These are phyloP conservation scores for Limulus polyphemus DNA, from an alignment of 2,888 invertebrate species.

Conservation along the genomic window DNA sequence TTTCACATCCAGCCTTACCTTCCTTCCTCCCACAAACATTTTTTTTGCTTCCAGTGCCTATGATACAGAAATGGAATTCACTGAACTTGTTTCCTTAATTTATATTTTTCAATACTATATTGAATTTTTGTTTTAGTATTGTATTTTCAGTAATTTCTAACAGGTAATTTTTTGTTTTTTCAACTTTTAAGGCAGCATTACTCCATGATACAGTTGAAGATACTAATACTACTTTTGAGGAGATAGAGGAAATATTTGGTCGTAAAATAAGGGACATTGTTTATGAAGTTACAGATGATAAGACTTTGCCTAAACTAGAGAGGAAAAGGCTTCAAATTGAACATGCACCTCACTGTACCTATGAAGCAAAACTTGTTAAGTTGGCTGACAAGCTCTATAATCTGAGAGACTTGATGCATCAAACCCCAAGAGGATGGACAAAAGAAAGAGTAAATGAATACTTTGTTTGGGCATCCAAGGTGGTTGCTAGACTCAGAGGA, in stretches of 20 bases:
- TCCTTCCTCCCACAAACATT: too few species aligned
- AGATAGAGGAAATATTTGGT: slow-evolving; percentile 53
- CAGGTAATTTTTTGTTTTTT: slow-evolving; percentile 1
- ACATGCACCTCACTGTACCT: slow-evolving; percentile 45
- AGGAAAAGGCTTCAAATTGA: slow-evolving; percentile 53
- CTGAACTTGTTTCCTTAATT: too few species aligned
- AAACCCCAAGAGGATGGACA: slow-evolving; percentile 47
- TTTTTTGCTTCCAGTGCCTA: too few species aligned
- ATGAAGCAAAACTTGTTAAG: slow-evolving; percentile 58
- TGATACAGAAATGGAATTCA: too few species aligned
- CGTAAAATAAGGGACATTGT: slow-evolving; percentile 16
- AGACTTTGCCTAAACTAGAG: slow-evolving; percentile 48
- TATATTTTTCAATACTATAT: too few species aligned
- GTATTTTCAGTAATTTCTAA: background rate
- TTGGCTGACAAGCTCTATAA: slow-evolving; percentile 73
- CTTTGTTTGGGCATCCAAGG: slow-evolving; percentile 55
- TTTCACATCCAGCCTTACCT: too few species aligned
- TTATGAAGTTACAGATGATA: slow-evolving; percentile 57
- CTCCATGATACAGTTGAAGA: slow-evolving; percentile 77
- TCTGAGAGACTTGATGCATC: slow-evolving; percentile 52
- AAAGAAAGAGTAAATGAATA: slow-evolving; percentile 47
- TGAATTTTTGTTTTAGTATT: too few species aligned
- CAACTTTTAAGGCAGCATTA: slow-evolving; percentile 53
- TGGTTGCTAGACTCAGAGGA: slow-evolving; percentile 51
- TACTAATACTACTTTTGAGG: slow-evolving; percentile 58